A percentile compares a stretch with the other conserved stretches of the same genome.
phyloP scores from a whole-genome alignment of 1,140 invertebrate genomes.

The Drosophila leontia region DNA sequence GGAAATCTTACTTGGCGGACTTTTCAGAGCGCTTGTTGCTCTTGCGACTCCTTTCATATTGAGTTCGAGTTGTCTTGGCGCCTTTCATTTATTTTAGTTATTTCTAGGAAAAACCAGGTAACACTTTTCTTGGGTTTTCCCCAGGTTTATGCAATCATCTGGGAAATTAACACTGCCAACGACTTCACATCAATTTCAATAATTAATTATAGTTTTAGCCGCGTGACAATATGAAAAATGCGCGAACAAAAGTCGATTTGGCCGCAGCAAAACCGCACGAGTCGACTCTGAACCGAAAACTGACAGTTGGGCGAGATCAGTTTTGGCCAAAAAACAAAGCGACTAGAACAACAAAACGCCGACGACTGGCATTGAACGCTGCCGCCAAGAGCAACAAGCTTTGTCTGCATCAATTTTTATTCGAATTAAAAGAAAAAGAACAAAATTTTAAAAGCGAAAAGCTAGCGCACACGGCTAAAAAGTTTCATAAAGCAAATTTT shows the following conservation, averaged over 20 bases:
- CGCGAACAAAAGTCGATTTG: constrained; percentile 60
- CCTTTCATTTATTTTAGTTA: constrained; percentile 69
- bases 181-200: constrained; percentile 26
- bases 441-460: constrained; percentile 43
- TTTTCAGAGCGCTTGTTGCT: constrained; percentile 76
- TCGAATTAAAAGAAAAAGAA: constrained; percentile 68
- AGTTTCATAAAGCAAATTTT: constrained; percentile 71
- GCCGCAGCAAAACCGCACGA: constrained; percentile 71
- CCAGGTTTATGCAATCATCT: constrained; percentile 39
- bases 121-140: constrained; percentile 26
- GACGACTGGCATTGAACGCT: constrained; percentile 79
- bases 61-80: constrained; percentile 66
- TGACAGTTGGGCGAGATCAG: constrained; percentile 84
- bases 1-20: constrained; percentile 72
- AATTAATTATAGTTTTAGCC: constrained; percentile 42
- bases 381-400: constrained; percentile 79
- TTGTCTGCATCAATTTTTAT: constrained; percentile 72
- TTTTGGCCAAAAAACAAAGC: constrained; percentile 74
- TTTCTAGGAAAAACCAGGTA: neutral
- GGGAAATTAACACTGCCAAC: constrained; percentile 16
- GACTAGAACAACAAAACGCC: constrained; percentile 78
- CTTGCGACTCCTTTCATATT: constrained; percentile 78
- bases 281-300: constrained; percentile 76
- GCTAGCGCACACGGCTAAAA: constrained; percentile 41
- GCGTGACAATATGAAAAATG: constrained; percentile 67